Evolutionary conservation across 1,140 invertebrate species (phyloP), one percentile per base, ranked within the genome.

Genomic region (Drosophila guanche): DNA sequence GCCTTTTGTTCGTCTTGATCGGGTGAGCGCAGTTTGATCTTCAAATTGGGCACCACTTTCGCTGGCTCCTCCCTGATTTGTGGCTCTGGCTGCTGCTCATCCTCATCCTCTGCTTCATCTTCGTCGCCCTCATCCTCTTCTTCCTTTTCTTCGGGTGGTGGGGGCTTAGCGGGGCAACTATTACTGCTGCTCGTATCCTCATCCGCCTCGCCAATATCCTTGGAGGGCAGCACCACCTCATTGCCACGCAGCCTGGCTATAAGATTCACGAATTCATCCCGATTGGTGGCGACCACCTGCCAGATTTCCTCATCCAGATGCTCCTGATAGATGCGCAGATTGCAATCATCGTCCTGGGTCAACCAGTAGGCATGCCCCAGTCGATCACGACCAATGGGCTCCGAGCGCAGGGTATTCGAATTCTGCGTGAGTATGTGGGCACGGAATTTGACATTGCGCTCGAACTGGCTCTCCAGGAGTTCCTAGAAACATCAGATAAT

Each of bases 221-320:
- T 92, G 12, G 92, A 92, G 58, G 93, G 93, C 16, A 93, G 83
- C 3, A 93, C 92, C 58, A 94, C 93, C 81, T 95, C 95, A 37
- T 95, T 94, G 78, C 94, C 93, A 46, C 95, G 94, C 27, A 97
- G 92, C 59, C 95, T 93, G 27, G 92, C 92, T 81, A 98, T 97
- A 6, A 97, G 92, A 79, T 94, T 93, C 16, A 95, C 94, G 62
- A 97, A 92, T 72, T 95, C 95, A 68, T 96, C 95, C 53, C 95
- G 92, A 90, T 95, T 95, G 95, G 95, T 97, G 67, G 97, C 98
- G 69, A 99, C 95, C 41, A 99, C 92, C 90, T 96, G 95, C 98
- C 98, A 99, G 14, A 96, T 97, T 90, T 99, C 97, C 89, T 99
- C 98, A 92, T 99, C 98, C 57, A 96, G 94, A 90, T 99, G 97